Evolutionary conservation across 64 coral and sea anemone species (phyloP), one percentile per base, ranked within the genome.

Genomic region (Stichodactyla mertensii): DNA sequence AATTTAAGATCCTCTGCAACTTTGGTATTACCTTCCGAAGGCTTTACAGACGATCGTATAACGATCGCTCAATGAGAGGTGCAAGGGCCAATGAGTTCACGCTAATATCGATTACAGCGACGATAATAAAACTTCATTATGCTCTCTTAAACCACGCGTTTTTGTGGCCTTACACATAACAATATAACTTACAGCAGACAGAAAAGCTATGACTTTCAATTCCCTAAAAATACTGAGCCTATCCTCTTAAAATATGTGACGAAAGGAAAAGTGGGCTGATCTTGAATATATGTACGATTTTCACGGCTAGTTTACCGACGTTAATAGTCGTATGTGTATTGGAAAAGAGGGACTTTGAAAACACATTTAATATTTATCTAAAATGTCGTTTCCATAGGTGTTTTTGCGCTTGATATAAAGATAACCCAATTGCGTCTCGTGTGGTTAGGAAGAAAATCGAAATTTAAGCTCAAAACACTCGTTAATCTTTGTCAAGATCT

Each of bases 61-160:
- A 55, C 78, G 78, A 81, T 52, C 78, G 53, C 78, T 81, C 51
- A 81, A 81, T 53, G 78, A 55, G 78, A 81, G 45, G 52, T 81
- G 6, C 16, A 53, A 81, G 36, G 55, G 78, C 78, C 78, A 81
- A 81, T 81, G 51, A 54, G 18, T 81, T 81, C 78, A 81, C 53
- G 53, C 51, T 81, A 81, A 53, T 81, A 55, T 81, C 78, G 78
- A 81, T 81, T 81, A 81, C 78, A 53, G 78, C 1, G 18, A 81
- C 10, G 78, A 81, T 81, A 81, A 81, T 81, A 8, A 81, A 81
- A 81, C 15, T 81, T 81, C 16, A 81, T 81, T 81, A 81, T 81
- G 78, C 52, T 54, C 51, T 27, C 2, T 51, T 22, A 53, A 81
- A 54, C 78, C 78, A 81, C 78, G 69, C 23, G 69, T 19, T 74